Conservation (phyloP, 2,888 invertebrate species). For the Sarcophaga subvicina region DNA sequence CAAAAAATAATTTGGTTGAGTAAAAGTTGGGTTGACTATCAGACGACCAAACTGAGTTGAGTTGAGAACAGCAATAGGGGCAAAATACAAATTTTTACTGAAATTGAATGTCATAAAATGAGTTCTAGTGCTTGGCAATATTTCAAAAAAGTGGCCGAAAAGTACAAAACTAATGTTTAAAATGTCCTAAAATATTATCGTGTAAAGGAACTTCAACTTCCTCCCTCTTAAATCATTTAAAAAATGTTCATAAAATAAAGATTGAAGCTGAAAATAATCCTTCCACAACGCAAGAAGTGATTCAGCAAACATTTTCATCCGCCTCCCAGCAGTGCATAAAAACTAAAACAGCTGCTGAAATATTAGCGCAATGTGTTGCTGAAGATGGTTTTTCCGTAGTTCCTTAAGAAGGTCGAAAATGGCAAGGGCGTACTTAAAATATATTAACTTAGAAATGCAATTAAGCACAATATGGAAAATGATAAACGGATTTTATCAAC, state of each 20-base stretch:
- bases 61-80: too few relatives aligned
- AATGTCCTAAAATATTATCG: conserved; percentile 6
- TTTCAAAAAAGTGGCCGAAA: not conserved
- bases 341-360: not conserved
- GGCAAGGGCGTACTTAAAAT: not conserved
- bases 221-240: not conserved
- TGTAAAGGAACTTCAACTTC: not conserved
- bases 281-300: not conserved
- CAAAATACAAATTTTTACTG: not conserved
- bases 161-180: not conserved
- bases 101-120: not conserved
- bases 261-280: conserved; percentile 6
- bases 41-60: too few relatives aligned
- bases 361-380: not conserved
- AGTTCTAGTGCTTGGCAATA: not conserved
- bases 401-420: not conserved
- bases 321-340: not conserved
- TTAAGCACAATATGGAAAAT: conserved; percentile 20
- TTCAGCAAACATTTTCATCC: not conserved
- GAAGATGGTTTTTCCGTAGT: not conserved
- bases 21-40: too few relatives aligned
- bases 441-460: conserved; percentile 11
- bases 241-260: conserved; percentile 5
- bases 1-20: too few relatives aligned
- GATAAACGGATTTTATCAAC: conserved; percentile 2